Percentiles rank a stretch among this genome's conserved stretches.
Conservation (phyloP, 2,888 invertebrate species). For the Dinocampus coccinellae region DNA sequence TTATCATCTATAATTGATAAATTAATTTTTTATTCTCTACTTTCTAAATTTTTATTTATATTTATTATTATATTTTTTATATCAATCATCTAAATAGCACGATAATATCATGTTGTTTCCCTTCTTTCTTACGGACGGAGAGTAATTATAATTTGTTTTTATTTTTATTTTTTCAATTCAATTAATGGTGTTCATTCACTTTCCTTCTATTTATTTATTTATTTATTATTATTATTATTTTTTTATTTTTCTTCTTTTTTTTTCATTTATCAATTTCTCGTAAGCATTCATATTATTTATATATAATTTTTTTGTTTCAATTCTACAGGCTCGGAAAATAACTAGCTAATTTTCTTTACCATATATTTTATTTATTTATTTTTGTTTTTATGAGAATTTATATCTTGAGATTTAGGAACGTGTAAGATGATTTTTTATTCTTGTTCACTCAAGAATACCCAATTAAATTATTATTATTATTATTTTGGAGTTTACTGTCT, state of each 20-base stretch:
- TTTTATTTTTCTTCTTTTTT: background rate
- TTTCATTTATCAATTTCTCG: background rate
- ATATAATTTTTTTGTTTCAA: background rate
- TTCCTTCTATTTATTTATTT: too few species aligned
- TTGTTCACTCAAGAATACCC: background rate
- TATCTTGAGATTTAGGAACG: background rate
- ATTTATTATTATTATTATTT: too few species aligned
- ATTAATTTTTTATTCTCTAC: constrained; percentile 15
- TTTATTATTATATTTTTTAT: constrained; percentile 24
- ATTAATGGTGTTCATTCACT: constrained; percentile 40
- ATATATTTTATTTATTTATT: background rate
- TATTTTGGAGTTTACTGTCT: background rate
- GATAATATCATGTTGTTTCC: constrained; percentile 32
- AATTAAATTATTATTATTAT: too few species aligned
- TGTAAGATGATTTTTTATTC: background rate
- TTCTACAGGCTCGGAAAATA: background rate
- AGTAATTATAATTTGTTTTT: constrained; percentile 43
- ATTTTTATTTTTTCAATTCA: constrained; percentile 25
- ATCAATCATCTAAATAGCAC: constrained; percentile 33
- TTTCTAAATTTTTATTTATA: background rate
- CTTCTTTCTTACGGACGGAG: constrained; percentile 42
- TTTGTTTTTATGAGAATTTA: background rate
- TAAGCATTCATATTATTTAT: background rate
- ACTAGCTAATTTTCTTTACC: background rate
- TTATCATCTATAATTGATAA: too few species aligned